A percentile compares a stretch with the other conserved stretches of the same genome.
Evolutionary conservation across 2,888 invertebrate genomes (phyloP).

Genomic region (Mythimna lalbum): DNA sequence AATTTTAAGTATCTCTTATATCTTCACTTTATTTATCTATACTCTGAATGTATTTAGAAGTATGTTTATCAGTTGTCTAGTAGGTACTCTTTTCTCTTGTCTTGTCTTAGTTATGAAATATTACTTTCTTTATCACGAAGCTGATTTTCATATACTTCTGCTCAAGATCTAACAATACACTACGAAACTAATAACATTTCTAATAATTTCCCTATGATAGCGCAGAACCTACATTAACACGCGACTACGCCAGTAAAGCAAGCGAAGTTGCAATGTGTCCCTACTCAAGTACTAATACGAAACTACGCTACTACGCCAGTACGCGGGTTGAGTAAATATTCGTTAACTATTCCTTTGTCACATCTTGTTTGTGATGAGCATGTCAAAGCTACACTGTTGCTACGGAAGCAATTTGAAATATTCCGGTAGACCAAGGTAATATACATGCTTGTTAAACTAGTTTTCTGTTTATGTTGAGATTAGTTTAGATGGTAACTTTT

Average conservation of each 20-base stretch:
- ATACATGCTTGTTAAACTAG: slow-evolving; percentile 4
- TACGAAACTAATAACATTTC: slow-evolving; percentile 17
- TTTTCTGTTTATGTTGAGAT: slow-evolving; percentile 7
- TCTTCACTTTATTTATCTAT: too few relatives aligned
- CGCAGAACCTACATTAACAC: slow-evolving; percentile 13
- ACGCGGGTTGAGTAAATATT: slow-evolving; percentile 75
- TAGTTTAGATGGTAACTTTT: neutral
- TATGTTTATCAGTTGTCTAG: too few relatives aligned
- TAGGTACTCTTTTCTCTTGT: too few relatives aligned
- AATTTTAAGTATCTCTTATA: too few relatives aligned
- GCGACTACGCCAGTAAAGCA: slow-evolving; percentile 8
- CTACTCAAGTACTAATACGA: neutral
- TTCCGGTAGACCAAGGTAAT: slow-evolving; percentile 31
- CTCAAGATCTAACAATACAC: neutral
- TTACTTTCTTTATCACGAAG: too few relatives aligned
- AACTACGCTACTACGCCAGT: slow-evolving; percentile 59
- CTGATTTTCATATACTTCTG: neutral
- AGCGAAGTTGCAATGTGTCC: slow-evolving; percentile 23
- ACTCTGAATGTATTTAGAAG: too few relatives aligned
- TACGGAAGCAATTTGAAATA: slow-evolving; percentile 62
- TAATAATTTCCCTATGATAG: slow-evolving; percentile 37
- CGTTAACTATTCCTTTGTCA: slow-evolving; percentile 86
- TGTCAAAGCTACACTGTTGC: slow-evolving; percentile 71
- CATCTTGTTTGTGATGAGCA: slow-evolving; percentile 75
- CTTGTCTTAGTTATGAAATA: too few relatives aligned